These are phyloP conservation scores for Junco hyemalis DNA, from an alignment of 2,113 vertebrate genomes.

Conservation along the genomic window DNA sequence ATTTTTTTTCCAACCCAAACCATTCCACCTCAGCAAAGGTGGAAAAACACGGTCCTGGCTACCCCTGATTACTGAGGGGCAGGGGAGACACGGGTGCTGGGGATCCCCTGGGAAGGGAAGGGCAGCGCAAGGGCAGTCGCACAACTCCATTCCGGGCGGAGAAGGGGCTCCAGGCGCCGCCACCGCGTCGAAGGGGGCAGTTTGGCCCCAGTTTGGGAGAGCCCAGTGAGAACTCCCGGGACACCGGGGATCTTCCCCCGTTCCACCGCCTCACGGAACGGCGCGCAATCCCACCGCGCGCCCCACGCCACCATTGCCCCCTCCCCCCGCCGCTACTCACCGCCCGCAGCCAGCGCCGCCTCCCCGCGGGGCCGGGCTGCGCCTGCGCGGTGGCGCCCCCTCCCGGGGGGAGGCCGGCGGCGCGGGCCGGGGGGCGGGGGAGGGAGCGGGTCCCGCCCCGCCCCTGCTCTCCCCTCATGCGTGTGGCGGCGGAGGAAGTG, in stretches of 20 bases:
- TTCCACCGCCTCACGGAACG: too few relatives aligned
- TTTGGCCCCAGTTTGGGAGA: fast-evolving
- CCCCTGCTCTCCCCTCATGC: fast-evolving
- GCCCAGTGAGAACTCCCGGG: fast-evolving
- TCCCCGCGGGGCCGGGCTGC: too few relatives aligned
- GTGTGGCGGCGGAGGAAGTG: fast-evolving
- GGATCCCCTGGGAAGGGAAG: background rate
- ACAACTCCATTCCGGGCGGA: fast-evolving
- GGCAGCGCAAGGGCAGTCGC: background rate
- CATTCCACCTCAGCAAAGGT: background rate
- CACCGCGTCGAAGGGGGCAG: background rate
- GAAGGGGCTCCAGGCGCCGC: background rate
- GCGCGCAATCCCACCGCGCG: fast-evolving
- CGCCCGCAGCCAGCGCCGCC: fast-evolving
- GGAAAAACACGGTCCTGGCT: background rate
- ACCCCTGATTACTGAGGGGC: fast-evolving
- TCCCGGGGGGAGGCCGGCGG: background rate
- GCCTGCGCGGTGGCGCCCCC: background rate
- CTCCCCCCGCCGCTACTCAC: background rate
- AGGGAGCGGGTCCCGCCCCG: fast-evolving
- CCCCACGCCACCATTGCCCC: fast-evolving
- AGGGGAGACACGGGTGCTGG: fast-evolving
- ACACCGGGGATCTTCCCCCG: fast-evolving
- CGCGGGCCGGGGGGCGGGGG: too few relatives aligned
- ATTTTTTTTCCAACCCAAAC: background rate